These are phyloP conservation scores for Scalopus aquaticus DNA, from an alignment of 2,113 vertebrate species.

Conservation along the genomic window DNA sequence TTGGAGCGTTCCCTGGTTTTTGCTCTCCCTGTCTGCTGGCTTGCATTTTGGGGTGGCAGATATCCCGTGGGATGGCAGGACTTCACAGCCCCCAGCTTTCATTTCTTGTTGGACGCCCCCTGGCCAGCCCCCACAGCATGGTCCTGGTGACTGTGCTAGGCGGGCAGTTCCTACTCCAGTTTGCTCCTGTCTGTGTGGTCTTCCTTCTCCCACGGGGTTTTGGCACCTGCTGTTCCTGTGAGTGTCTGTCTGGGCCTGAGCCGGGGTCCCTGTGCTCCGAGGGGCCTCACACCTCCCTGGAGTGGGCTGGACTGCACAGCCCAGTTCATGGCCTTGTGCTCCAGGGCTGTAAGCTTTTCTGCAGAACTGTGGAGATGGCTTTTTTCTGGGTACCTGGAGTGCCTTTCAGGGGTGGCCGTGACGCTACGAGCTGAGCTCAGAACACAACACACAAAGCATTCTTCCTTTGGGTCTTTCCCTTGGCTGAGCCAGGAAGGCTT, in stretches of 20 bases:
- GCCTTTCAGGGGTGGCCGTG: accelerated
- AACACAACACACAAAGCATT: accelerated
- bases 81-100: neutral
- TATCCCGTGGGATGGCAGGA: no score
- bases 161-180: neutral
- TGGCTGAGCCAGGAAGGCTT: neutral
- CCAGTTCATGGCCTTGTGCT: neutral
- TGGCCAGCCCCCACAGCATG: no score
- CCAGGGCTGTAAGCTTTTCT: neutral
- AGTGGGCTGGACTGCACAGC: accelerated
- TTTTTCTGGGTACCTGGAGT: neutral
- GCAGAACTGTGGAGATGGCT: accelerated
- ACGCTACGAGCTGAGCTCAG: neutral
- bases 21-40: neutral
- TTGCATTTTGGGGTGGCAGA: neutral
- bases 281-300: accelerated
- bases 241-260: neutral
- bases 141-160: neutral
- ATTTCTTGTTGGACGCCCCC: neutral
- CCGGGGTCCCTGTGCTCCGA: accelerated
- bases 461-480: neutral
- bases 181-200: accelerated
- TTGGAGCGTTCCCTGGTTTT: neutral
- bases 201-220: neutral
- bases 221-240: accelerated